phyloP scores from a whole-genome alignment of 2,888 invertebrate genomes.

The Leptinotarsa juncta region DNA sequence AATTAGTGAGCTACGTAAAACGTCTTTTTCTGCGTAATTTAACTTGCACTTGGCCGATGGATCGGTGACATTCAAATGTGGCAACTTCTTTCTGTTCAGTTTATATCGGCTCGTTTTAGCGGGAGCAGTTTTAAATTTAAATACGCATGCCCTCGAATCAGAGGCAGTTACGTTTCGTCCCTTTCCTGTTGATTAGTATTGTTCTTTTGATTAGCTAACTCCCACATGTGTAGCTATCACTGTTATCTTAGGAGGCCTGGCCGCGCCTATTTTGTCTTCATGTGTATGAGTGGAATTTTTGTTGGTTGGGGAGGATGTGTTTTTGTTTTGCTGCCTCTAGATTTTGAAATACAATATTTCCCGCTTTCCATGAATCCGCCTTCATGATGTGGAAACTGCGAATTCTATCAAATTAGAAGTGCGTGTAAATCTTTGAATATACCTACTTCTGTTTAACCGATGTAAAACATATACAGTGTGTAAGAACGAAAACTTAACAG shows the following conservation, averaged over 20 bases:
- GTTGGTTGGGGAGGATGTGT: neutral
- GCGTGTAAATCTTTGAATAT: no score
- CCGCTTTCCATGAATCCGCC: no score
- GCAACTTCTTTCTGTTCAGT: conserved; percentile 43
- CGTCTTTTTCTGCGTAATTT: conserved; percentile 21
- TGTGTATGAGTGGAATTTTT: neutral
- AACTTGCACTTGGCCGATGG: conserved; percentile 38
- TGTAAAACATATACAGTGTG: no score
- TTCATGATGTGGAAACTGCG: no score
- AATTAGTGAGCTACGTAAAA: neutral
- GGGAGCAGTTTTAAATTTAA: conserved; percentile 36
- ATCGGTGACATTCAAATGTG: conserved; percentile 49
- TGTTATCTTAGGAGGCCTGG: neutral
- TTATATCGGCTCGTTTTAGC: conserved; percentile 35
- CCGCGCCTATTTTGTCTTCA: neutral
- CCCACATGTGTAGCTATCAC: neutral
- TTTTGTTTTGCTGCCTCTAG: no score
- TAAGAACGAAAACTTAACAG: no score
- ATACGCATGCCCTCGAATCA: conserved; percentile 39
- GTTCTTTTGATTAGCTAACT: conserved; percentile 16
- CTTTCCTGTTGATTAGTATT: conserved; percentile 24
- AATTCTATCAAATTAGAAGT: no score
- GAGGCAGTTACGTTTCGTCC: conserved; percentile 28
- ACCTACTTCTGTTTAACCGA: no score
- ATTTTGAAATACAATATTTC: no score